phyloP scores from a whole-genome alignment of 2,113 vertebrate genomes.

The Thalassoma bifasciatum region DNA sequence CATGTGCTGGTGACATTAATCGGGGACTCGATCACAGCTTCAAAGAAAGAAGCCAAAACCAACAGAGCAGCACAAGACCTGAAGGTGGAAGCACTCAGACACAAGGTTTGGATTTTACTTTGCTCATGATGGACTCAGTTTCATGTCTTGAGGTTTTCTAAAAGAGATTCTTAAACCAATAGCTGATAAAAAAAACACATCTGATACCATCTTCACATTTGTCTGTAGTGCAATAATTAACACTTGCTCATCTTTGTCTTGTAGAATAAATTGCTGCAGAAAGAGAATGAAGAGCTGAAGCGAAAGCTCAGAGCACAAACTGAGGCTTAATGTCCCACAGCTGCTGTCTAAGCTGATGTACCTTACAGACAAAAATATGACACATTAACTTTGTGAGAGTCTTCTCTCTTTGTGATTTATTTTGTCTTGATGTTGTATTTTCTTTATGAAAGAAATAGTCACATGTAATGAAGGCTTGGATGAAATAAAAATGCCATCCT shows the following conservation, averaged over 20 bases:
- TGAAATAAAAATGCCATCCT: too few relatives aligned
- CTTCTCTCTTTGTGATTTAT: too few relatives aligned
- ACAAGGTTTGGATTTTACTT: slow-evolving; percentile 68
- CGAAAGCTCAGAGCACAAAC: slow-evolving; percentile 58
- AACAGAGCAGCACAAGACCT: slow-evolving; percentile 72
- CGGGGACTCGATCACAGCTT: slow-evolving; percentile 73
- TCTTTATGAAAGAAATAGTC: too few relatives aligned
- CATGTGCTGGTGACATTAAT: slow-evolving; percentile 80
- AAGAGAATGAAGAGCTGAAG: slow-evolving; percentile 78
- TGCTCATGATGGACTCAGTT: not conserved
- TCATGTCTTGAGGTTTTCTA: not conserved
- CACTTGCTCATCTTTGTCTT: not conserved
- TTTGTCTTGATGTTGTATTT: too few relatives aligned
- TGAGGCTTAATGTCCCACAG: not conserved
- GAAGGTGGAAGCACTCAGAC: slow-evolving; percentile 82
- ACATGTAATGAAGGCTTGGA: too few relatives aligned
- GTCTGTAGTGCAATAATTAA: not conserved
- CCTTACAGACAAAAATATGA: too few relatives aligned
- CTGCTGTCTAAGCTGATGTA: too few relatives aligned
- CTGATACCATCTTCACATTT: not conserved
- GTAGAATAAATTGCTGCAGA: slow-evolving; percentile 83
- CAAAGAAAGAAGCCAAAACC: slow-evolving; percentile 38
- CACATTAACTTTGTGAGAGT: too few relatives aligned
- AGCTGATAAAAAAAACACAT: not conserved
- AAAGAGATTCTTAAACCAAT: not conserved